Percentiles rank a stretch among this genome's conserved stretches.
These are phyloP conservation scores for Acanthacorydalis orientalis DNA, from an alignment of 2,888 invertebrate species.

Conservation along the genomic window DNA sequence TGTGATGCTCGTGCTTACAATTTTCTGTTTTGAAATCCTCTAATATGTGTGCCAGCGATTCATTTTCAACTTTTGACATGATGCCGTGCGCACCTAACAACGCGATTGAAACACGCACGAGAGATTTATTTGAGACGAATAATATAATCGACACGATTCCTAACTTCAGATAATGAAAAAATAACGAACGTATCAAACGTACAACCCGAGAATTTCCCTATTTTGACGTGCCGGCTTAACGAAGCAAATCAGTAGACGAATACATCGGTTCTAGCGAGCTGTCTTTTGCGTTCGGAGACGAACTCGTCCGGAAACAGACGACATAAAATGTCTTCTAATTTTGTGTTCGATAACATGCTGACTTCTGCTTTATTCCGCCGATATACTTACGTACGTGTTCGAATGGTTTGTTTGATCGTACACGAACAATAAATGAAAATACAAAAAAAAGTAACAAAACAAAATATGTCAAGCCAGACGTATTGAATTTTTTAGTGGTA, in stretches of 20 bases:
- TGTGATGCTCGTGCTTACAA: no score
- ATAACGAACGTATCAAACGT: background rate
- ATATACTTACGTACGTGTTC: no score
- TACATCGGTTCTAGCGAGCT: background rate
- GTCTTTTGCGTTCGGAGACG: background rate
- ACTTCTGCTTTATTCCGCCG: no score
- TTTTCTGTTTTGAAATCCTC: no score
- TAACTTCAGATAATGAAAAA: background rate
- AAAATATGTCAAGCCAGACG: no score
- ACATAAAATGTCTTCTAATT: background rate
- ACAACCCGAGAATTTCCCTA: constrained; percentile 2
- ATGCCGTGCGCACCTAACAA: background rate
- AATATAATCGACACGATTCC: background rate
- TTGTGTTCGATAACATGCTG: no score
- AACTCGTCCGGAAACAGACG: background rate
- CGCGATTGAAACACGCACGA: background rate
- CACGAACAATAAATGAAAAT: no score
- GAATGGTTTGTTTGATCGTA: no score
- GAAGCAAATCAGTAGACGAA: constrained; percentile 1
- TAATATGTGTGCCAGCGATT: background rate
- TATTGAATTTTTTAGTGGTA: no score
- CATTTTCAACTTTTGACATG: background rate
- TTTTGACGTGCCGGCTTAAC: background rate
- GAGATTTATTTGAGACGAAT: background rate
- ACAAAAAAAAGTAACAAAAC: no score